Conservation (phyloP, 2,888 invertebrate genomes). For the Agrochola lota region DNA sequence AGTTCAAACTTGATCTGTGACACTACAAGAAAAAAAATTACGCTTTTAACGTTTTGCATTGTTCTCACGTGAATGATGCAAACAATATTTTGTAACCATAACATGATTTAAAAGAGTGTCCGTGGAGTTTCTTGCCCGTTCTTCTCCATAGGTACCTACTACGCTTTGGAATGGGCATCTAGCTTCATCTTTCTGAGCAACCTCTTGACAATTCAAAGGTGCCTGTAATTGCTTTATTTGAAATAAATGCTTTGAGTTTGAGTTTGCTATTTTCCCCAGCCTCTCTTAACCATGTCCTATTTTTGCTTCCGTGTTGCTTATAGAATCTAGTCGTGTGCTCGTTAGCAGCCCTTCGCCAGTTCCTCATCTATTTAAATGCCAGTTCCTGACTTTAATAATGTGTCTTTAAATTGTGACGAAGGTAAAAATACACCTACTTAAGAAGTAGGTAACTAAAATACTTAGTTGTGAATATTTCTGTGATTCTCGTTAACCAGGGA, state of each 20-base stretch:
- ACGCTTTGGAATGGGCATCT: no score
- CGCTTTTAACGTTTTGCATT: no score
- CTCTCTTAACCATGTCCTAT: constrained; percentile 14
- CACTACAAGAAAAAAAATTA: background rate
- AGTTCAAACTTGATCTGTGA: background rate
- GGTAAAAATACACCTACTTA: background rate
- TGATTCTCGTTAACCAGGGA: background rate
- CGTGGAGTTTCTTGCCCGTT: no score
- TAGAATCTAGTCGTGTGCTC: constrained; percentile 40
- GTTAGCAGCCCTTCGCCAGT: constrained; percentile 36
- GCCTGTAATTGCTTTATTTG: no score
- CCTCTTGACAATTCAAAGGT: no score
- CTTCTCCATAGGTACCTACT: no score
- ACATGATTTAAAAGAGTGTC: no score
- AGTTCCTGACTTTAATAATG: constrained; percentile 38
- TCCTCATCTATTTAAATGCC: constrained; percentile 16
- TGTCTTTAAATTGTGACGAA: background rate
- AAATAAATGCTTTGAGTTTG: no score
- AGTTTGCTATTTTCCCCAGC: background rate
- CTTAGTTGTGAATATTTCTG: background rate
- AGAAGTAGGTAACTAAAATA: background rate
- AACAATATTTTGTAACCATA: no score
- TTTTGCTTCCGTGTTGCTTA: constrained; percentile 37
- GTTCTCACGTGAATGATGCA: no score
- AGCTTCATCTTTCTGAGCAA: no score